Conservation (phyloP, 2,888 invertebrate species). For the Brachycybe producta region DNA sequence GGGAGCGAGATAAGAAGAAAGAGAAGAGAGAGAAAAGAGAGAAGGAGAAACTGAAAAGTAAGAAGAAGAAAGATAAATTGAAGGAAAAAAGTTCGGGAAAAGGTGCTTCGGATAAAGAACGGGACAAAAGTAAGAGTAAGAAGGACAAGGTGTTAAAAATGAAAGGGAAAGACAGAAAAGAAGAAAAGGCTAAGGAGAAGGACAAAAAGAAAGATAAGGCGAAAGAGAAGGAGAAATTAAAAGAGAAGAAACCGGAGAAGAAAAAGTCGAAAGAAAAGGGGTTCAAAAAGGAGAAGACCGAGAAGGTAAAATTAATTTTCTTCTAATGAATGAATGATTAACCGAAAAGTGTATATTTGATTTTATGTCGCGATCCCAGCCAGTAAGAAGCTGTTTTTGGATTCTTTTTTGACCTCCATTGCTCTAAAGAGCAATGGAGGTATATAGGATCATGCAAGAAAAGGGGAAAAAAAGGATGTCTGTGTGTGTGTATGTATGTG, state of each 20-base stretch:
- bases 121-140: slow-evolving; percentile 2
- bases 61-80: slow-evolving; percentile 14
- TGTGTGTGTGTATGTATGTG: no score
- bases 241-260: slow-evolving; percentile 12
- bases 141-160: slow-evolving; percentile 2
- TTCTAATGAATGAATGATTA: no score
- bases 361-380: no score
- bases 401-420: no score
- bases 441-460: no score
- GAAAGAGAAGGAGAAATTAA: slow-evolving; percentile 14
- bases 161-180: slow-evolving; percentile 11
- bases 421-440: no score
- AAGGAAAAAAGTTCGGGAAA: slow-evolving; percentile 3
- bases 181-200: slow-evolving; percentile 6
- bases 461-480: no score
- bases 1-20: slow-evolving; percentile 3
- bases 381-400: no score
- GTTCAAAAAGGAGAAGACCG: slow-evolving; percentile 15
- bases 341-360: no score
- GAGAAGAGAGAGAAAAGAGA: slow-evolving; percentile 8
- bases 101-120: slow-evolving; percentile 4
- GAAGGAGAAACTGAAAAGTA: slow-evolving; percentile 11
- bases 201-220: slow-evolving; percentile 9
- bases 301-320: slow-evolving; percentile 12
- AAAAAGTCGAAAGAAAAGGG: slow-evolving; percentile 1